Conservation (phyloP, 2,113 vertebrate genomes). For the Platichthys flesus region DNA sequence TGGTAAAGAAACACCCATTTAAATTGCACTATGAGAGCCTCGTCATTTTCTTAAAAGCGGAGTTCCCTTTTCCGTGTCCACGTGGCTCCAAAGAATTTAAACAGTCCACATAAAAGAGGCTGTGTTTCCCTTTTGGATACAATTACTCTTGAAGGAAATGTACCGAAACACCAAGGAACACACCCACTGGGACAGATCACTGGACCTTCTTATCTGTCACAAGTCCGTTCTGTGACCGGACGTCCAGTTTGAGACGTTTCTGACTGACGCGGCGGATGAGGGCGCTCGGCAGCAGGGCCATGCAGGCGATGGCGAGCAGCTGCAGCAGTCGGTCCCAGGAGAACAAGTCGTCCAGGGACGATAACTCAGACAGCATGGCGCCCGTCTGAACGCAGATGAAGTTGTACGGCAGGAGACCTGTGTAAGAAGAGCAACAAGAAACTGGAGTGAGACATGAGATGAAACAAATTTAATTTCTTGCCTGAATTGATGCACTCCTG, state of each 20-base stretch:
- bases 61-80: background rate
- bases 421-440: slow-evolving; percentile 1
- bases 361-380: slow-evolving; percentile 92
- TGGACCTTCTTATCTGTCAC: slow-evolving; percentile 80
- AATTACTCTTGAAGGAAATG: too few species aligned
- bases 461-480: background rate
- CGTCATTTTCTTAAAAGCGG: background rate
- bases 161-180: background rate
- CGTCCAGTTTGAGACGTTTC: slow-evolving; percentile 79
- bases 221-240: slow-evolving; percentile 53
- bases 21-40: background rate
- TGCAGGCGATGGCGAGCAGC: slow-evolving; percentile 89
- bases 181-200: slow-evolving; percentile 69
- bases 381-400: slow-evolving; percentile 98
- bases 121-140: background rate
- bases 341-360: slow-evolving; percentile 92
- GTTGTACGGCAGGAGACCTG: slow-evolving; percentile 95
- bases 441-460: background rate
- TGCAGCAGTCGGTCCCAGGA: slow-evolving; percentile 90
- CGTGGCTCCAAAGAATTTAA: background rate
- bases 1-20: background rate
- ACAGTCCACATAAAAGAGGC: background rate
- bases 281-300: slow-evolving; percentile 89
- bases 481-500: background rate
- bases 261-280: slow-evolving; percentile 89